Evolutionary conservation across 2,888 invertebrate species (phyloP), one percentile per base, ranked within the genome.

Genomic region (Polymixis lichenea): DNA sequence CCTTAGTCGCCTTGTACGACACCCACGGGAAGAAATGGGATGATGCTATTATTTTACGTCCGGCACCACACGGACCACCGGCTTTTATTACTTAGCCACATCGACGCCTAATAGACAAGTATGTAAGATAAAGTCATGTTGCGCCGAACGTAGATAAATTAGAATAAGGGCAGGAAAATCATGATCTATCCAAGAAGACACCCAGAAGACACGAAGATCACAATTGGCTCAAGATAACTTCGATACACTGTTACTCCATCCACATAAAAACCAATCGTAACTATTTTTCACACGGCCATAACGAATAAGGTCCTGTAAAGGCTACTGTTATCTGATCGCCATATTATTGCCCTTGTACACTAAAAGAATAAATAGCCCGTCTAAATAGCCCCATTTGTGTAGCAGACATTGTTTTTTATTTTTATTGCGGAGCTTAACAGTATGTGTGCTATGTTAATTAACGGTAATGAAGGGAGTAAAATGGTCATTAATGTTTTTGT

Each of bases 331-430:
- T 79, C 75, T 65, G 56, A 79, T 74, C 68, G 58, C 71, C 28
- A 72, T 81, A 80, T 71, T 67, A 80, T 80, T 66, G 65, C 80
- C 66, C 61, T 62, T 66, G 71, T 68, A 68, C 62, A 81, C 8
- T 81, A 65, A 76, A 80, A 71, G 38, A 67, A 78, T 72, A 71
- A 78, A 78, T 77, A 64, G 22, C 62, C 43, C n/a, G 6, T 22
- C 73, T 56, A 73, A 73, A 73, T 80, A 46, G 70, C 70, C 75
- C 56, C 11, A 75, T 80, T 80, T 75, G 69, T 75, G 75, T 51
- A 66, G 25, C 66, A 58, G 66, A 61, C 75, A 75, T 80, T 75
- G 61, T 80, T 80, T 80, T 80, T 80, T 75, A 75, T 80, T 75
- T 75, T 75, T 67, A 80, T 62, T 75, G 7, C 56, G 13, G 13